phyloP scores from a whole-genome alignment of 2,113 vertebrate species.

The Corythaeola cristata region DNA sequence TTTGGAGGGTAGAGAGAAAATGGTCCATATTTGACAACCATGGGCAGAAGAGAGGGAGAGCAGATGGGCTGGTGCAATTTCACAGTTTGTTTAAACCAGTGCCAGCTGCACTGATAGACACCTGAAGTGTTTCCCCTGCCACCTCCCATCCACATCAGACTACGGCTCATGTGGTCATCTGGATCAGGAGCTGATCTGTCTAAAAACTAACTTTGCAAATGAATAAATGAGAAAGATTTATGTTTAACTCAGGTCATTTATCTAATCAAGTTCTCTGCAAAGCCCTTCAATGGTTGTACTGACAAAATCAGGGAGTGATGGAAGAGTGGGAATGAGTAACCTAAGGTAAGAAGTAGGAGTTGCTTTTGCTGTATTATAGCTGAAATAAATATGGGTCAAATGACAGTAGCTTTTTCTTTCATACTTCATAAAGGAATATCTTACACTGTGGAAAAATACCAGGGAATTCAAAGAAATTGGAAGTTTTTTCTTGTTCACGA shows the following conservation, averaged over 20 bases:
- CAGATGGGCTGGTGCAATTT: neutral
- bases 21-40: neutral
- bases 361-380: neutral
- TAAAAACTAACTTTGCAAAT: constrained; percentile 25
- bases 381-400: neutral
- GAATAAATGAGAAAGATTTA: neutral
- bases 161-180: neutral
- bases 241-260: constrained; percentile 24
- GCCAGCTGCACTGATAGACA: neutral
- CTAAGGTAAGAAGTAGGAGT: neutral
- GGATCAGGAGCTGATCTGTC: neutral
- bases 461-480: neutral
- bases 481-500: neutral
- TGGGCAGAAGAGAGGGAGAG: neutral
- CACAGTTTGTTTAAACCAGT: neutral
- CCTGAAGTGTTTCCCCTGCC: neutral
- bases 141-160: neutral
- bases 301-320: neutral
- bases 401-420: neutral
- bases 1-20: neutral
- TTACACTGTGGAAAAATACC: neutral
- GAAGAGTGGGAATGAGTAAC: constrained; percentile 18
- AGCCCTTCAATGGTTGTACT: neutral
- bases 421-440: neutral
- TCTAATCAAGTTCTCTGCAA: neutral